A percentile compares a stretch with the other conserved stretches of the same genome.
Conservation (phyloP, 2,888 invertebrate genomes). For the Diplazon laetatorius region DNA sequence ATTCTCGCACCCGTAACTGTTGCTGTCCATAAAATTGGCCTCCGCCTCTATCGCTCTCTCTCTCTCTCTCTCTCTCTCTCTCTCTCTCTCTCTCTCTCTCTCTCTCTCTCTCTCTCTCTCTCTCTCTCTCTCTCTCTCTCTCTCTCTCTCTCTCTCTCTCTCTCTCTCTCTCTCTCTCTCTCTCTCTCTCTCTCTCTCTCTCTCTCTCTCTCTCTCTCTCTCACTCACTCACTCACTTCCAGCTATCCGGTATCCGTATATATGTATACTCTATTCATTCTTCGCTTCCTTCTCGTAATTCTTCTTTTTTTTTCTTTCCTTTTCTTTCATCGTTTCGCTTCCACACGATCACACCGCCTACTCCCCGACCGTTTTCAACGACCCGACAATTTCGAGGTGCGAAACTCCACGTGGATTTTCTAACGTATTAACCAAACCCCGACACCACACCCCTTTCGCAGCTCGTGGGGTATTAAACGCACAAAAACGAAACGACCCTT, state of each 20-base stretch:
- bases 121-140: too few relatives aligned
- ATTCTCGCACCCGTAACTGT: slow-evolving; percentile 58
- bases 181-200: too few relatives aligned
- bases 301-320: not conserved
- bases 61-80: not conserved
- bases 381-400: slow-evolving; percentile 54
- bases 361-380: slow-evolving; percentile 7
- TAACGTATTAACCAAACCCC: slow-evolving; percentile 9
- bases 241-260: too few relatives aligned
- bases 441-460: slow-evolving; percentile 2
- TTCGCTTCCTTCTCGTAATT: not conserved
- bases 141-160: too few relatives aligned
- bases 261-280: too few relatives aligned
- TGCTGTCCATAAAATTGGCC: slow-evolving; percentile 50
- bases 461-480: not conserved
- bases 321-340: not conserved
- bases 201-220: too few relatives aligned
- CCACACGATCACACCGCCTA: not conserved
- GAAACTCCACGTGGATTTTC: slow-evolving; percentile 48
- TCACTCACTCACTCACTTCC: too few relatives aligned
- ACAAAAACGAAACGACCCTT: slow-evolving; percentile 4
- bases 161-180: too few relatives aligned
- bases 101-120: too few relatives aligned
- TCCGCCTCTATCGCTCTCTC: not conserved
- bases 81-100: too few relatives aligned